Evolutionary conservation across 2,888 invertebrate genomes (phyloP).

Genomic region (Nephrotoma appendiculata): DNA sequence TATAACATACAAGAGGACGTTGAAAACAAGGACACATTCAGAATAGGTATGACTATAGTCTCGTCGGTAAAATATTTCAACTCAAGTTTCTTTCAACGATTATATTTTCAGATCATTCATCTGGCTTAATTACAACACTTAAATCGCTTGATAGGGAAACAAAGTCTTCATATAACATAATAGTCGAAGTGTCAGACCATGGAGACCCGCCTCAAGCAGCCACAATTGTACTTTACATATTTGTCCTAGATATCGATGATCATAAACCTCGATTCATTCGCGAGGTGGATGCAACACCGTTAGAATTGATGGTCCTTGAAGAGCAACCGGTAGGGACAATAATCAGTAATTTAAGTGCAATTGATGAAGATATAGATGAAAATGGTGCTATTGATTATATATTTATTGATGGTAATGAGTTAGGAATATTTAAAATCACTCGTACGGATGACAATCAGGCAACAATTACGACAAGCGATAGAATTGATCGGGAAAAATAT

Average conservation of each 20-base stretch:
- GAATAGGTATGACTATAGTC: conserved; percentile 35
- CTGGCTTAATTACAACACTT: conserved; percentile 57
- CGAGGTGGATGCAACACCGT: conserved; percentile 46
- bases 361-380: conserved; percentile 59
- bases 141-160: conserved; percentile 57
- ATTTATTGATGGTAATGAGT: conserved; percentile 59
- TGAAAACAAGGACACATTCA: conserved; percentile 44
- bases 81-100: not conserved
- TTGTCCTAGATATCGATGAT: conserved; percentile 61
- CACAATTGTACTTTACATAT: conserved; percentile 52
- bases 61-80: not conserved
- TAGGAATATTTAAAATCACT: conserved; percentile 44
- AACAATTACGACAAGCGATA: conserved; percentile 40
- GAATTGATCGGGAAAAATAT: conserved; percentile 49
- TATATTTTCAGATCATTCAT: conserved; percentile 37
- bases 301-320: conserved; percentile 47
- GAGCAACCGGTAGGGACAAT: conserved; percentile 49
- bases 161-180: conserved; percentile 57
- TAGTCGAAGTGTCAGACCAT: conserved; percentile 61
- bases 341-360: conserved; percentile 51
- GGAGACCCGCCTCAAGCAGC: conserved; percentile 64
- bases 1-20: conserved; percentile 59
- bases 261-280: conserved; percentile 59
- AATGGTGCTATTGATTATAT: conserved; percentile 62
- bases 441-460: conserved; percentile 50